phyloP scores from a whole-genome alignment of 2,113 vertebrate genomes.

The Toxostoma redivivum region DNA sequence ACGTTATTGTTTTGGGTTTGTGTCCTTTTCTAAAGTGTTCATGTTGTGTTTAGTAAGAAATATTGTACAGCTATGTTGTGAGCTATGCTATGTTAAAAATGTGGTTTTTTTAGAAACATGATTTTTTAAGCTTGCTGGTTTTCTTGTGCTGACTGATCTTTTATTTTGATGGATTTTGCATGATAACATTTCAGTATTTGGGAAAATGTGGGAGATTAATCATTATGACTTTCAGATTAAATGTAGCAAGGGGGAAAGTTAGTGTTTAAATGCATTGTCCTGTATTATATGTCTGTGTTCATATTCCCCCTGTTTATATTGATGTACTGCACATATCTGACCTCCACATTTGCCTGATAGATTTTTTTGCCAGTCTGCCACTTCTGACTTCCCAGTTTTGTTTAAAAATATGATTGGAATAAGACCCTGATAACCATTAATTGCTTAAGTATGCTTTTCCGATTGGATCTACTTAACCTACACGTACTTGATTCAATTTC shows the following conservation, averaged over 20 bases:
- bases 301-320: neutral
- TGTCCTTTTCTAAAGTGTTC: neutral
- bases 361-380: neutral
- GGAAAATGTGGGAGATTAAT: neutral
- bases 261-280: conserved; percentile 52
- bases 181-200: neutral
- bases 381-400: neutral
- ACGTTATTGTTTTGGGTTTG: neutral
- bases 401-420: neutral
- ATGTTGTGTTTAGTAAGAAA: neutral
- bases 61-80: neutral
- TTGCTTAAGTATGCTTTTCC: neutral
- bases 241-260: neutral
- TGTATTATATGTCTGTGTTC: conserved; percentile 56
- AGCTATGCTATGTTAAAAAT: neutral
- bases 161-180: conserved; percentile 27
- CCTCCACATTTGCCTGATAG: neutral
- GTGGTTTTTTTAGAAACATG: neutral
- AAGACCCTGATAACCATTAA: neutral
- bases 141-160: neutral
- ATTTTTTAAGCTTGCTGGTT: neutral
- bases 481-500: neutral
- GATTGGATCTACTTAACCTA: neutral
- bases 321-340: conserved; percentile 50
- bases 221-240: neutral